Percentiles rank a stretch among this genome's conserved stretches.
Conservation (phyloP, 2,888 invertebrate genomes). For the Fragum fragum region DNA sequence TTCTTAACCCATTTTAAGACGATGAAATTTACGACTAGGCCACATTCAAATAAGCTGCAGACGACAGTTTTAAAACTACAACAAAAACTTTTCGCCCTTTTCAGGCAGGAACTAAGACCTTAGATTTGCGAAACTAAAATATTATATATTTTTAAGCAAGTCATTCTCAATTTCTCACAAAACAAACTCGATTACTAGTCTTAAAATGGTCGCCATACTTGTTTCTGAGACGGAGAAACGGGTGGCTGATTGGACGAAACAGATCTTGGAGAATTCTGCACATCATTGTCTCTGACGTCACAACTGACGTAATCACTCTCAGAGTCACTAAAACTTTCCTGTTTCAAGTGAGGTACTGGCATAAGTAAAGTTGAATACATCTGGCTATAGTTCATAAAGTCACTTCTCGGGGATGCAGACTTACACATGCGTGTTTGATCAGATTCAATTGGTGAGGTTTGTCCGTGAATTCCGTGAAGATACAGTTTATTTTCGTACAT, state of each 20-base stretch:
- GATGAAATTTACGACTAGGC: too few relatives aligned
- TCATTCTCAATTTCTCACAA: not conserved
- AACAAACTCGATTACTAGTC: too few relatives aligned
- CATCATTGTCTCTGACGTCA: constrained; percentile 8
- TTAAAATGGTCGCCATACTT: constrained; percentile 68
- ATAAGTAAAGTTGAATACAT: constrained; percentile 55
- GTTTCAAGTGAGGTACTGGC: constrained; percentile 49
- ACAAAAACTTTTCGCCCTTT: too few relatives aligned
- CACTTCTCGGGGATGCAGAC: constrained; percentile 48
- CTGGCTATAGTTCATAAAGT: constrained; percentile 30
- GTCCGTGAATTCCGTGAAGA: constrained; percentile 34
- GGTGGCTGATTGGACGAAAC: constrained; percentile 55
- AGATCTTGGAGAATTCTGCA: constrained; percentile 46
- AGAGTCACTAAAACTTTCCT: constrained; percentile 34
- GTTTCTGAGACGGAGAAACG: constrained; percentile 59
- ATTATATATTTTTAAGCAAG: not conserved
- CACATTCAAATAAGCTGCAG: too few relatives aligned
- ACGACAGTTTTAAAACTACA: too few relatives aligned
- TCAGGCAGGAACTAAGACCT: too few relatives aligned
- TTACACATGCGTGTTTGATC: constrained; percentile 42
- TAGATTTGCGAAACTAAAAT: too few relatives aligned
- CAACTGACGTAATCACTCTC: constrained; percentile 30
- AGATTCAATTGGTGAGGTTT: constrained; percentile 51
- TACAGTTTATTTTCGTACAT: constrained; percentile 20
- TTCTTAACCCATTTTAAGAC: too few relatives aligned